Evolutionary conservation across 1,140 invertebrate species (phyloP), one percentile per base, ranked within the genome.

Genomic region (Ectropis grisescens): DNA sequence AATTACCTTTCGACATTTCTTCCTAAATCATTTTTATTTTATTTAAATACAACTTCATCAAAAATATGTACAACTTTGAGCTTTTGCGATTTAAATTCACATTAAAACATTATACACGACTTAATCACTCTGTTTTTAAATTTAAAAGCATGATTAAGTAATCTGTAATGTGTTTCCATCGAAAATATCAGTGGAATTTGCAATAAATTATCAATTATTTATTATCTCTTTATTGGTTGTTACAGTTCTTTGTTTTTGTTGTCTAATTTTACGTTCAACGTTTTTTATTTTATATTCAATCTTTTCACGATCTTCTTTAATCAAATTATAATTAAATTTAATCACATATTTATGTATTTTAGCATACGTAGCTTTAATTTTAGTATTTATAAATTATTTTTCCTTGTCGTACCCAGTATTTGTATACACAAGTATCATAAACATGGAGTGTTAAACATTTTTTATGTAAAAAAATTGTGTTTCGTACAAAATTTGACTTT

Each of bases 281-380:
- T 72, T 72, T 66, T 65, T 56, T n/a, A n/a, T n/a, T 50, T 55
- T 50, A 41, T 48, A 53, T 49, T 51, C 29, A 33, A 11, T 29
- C 23, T 50, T 55, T 60, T 61, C 53, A 56, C 40, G 58, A 58
- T 67, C 46, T 60, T 38, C 42, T 54, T 56, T 59, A 48, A 60
- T 49, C 38, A 31, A 44, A 38, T n/a, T n/a, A 33, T 25, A 27
- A 13, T 36, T 19, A 25, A 12, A 50, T 60, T 64, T 71, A 75
- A 65, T 67, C 64, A 47, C 60, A 52, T 79, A 75, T 79, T 75
- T 75, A 71, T 75, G 51, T 72, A 71, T 59, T 49, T 55, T 75
- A 69, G 62, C 44, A 38, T 66, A 69, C 50, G 48, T 76, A 79
- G 69, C 48, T 56, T 76, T 70, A 75, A 64, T 70, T 70, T 62